A percentile compares a stretch with the other conserved stretches of the same genome.
Conservation (phyloP, 2,888 invertebrate species). For the Nymphalis c-album region DNA sequence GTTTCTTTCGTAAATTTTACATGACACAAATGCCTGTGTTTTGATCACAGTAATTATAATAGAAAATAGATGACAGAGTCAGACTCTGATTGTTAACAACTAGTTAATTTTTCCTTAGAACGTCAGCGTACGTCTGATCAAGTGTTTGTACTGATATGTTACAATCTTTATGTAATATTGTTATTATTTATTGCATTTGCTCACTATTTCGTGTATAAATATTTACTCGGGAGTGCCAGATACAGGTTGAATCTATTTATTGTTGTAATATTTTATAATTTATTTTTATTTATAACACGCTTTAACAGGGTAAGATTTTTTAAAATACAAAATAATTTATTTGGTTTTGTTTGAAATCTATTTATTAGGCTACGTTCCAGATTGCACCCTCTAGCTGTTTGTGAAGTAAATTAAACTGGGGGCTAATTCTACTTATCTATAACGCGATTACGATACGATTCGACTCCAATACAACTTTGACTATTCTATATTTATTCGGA, state of each 20-base stretch:
- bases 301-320: slow-evolving; percentile 33
- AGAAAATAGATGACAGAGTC: no score
- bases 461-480: no score
- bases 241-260: slow-evolving; percentile 28
- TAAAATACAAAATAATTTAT: slow-evolving; percentile 20
- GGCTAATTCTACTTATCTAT: no score
- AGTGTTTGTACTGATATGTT: background rate
- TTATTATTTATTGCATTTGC: slow-evolving; percentile 27
- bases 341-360: slow-evolving; percentile 20
- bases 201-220: slow-evolving; percentile 14
- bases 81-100: background rate
- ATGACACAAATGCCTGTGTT: background rate
- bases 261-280: slow-evolving; percentile 23
- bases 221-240: slow-evolving; percentile 19
- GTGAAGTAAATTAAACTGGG: background rate
- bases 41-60: background rate
- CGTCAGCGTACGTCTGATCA: background rate
- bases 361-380: slow-evolving; percentile 17
- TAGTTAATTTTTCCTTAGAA: background rate
- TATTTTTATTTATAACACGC: slow-evolving; percentile 27
- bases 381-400: background rate
- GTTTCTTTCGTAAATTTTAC: no score
- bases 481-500: no score
- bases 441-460: no score
- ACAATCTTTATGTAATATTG: background rate